A percentile compares a stretch with the other conserved stretches of the same genome.
These are phyloP conservation scores for Gonioctena quinquepunctata DNA, from an alignment of 1,140 invertebrate genomes.

Conservation along the genomic window DNA sequence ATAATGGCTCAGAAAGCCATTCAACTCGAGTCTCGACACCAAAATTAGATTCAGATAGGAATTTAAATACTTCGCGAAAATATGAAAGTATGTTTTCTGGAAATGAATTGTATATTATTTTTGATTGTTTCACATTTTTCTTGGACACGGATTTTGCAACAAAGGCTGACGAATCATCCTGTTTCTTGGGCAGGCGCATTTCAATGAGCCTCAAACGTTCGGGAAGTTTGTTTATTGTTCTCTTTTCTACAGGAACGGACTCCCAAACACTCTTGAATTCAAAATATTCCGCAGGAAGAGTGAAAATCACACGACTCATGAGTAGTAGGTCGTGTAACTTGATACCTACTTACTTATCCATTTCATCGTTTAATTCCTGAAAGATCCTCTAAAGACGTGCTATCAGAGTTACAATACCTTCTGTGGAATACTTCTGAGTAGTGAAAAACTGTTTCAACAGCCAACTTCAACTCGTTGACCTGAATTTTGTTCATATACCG, in stretches of 20 bases:
- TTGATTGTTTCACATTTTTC: too few species aligned
- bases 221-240: slow-evolving; percentile 18
- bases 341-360: slow-evolving; percentile 32
- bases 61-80: too few species aligned
- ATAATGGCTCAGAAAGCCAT: too few species aligned
- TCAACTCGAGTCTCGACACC: too few species aligned
- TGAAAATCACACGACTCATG: slow-evolving; percentile 27
- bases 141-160: too few species aligned
- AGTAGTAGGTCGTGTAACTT: slow-evolving; percentile 37
- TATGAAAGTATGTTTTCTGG: too few species aligned
- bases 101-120: too few species aligned
- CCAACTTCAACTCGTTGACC: too few species aligned
- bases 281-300: neutral
- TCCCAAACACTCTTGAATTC: neutral
- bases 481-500: too few species aligned
- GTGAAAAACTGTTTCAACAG: slow-evolving; percentile 44
- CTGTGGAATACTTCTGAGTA: slow-evolving; percentile 30
- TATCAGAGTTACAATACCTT: slow-evolving; percentile 37
- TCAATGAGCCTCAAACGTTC: slow-evolving; percentile 15
- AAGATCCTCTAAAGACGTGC: slow-evolving; percentile 35
- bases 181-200: slow-evolving; percentile 7
- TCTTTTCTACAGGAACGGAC: neutral
- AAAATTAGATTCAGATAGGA: too few species aligned
- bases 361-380: slow-evolving; percentile 42
- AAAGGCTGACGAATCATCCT: neutral